These are phyloP conservation scores for Bagarius yarrelli DNA, from an alignment of 2,113 vertebrate species.

Conservation along the genomic window DNA sequence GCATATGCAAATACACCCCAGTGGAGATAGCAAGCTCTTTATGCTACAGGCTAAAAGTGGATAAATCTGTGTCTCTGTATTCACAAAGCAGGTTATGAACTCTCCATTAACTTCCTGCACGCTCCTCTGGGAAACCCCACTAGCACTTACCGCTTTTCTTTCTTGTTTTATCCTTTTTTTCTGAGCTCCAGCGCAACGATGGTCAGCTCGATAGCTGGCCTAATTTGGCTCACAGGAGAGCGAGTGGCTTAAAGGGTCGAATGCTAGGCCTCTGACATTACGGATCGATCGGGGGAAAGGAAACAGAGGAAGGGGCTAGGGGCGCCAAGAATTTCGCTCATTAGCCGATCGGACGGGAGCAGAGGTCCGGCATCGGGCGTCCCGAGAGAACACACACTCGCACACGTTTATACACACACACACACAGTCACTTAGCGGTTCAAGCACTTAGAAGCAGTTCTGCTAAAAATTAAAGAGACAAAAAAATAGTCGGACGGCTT, in stretches of 20 bases:
- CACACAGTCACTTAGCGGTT: not conserved
- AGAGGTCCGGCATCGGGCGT: conserved; percentile 60
- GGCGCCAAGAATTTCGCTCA: conserved; percentile 61
- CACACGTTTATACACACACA: conserved; percentile 19
- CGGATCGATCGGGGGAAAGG: conserved; percentile 63
- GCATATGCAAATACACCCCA: no score
- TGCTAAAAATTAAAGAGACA: not conserved
- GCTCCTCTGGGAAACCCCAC: conserved; percentile 8
- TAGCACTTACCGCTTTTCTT: not conserved
- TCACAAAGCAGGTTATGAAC: conserved; percentile 24
- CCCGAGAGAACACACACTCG: conserved; percentile 55
- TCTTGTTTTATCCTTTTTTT: not conserved
- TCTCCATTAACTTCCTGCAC: conserved; percentile 29
- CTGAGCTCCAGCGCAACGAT: conserved; percentile 6
- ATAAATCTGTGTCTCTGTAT: not conserved
- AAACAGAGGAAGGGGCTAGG: conserved; percentile 24
- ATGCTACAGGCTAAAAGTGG: not conserved
- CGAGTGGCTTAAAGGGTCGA: conserved; percentile 56
- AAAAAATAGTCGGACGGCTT: not conserved
- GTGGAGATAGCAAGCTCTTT: not conserved
- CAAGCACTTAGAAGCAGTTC: not conserved
- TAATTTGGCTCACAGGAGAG: conserved; percentile 59
- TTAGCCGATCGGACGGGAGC: conserved; percentile 62
- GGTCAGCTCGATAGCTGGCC: conserved; percentile 31
- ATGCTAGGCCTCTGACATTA: conserved; percentile 66